Percentiles rank a stretch among this genome's conserved stretches.
Evolutionary conservation across 2,113 vertebrate species (phyloP).

Genomic region (Deroptyus accipitrinus): DNA sequence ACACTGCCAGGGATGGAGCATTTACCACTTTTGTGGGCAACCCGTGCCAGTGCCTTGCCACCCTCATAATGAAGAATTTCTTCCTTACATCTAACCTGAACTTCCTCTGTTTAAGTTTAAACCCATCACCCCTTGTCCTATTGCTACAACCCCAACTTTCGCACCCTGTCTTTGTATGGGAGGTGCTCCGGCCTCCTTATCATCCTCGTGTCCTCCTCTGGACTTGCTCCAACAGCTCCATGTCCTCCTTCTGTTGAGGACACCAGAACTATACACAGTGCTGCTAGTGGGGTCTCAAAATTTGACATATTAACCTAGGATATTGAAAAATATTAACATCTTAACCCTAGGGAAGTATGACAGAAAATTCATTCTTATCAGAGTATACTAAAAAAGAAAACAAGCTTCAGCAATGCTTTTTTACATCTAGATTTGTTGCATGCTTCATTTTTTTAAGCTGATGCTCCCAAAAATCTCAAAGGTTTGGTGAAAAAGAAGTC

Average conservation of each 20-base stretch:
- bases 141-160: background rate
- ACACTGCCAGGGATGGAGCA: background rate
- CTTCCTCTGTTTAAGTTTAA: background rate
- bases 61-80: background rate
- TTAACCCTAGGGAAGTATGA: background rate
- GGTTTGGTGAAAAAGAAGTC: background rate
- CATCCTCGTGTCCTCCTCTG: background rate
- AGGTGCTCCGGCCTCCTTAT: background rate
- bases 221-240: background rate
- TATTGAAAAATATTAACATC: background rate
- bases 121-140: background rate
- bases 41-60: background rate
- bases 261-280: background rate
- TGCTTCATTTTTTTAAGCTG: background rate
- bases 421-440: background rate
- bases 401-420: background rate
- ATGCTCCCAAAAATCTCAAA: background rate
- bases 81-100: background rate
- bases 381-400: background rate
- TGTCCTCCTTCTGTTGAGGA: background rate
- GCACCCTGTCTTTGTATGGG: background rate
- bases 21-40: background rate
- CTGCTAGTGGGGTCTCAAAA: background rate
- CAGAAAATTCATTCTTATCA: background rate
- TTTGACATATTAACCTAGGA: background rate